Percentiles rank a stretch among this genome's conserved stretches.
Conservation (phyloP, 2,888 invertebrate species). For the Noctua pronuba region DNA sequence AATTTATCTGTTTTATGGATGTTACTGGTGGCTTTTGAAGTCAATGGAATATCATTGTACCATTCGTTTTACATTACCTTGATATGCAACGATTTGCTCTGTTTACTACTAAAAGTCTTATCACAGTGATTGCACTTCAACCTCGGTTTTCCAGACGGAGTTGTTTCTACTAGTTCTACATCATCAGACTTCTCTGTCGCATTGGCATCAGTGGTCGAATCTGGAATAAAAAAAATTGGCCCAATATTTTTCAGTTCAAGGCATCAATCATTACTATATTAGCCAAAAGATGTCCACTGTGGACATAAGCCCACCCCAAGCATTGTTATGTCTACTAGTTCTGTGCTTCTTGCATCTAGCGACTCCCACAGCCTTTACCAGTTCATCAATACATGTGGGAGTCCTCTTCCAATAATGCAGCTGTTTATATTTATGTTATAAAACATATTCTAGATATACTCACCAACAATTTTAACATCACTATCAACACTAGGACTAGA, state of each 20-base stretch:
- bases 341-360: background rate
- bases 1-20: background rate
- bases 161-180: constrained; percentile 49
- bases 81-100: constrained; percentile 91
- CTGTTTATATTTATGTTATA: background rate
- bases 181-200: constrained; percentile 48
- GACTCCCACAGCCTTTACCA: background rate
- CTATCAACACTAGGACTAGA: constrained; percentile 48
- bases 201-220: constrained; percentile 39
- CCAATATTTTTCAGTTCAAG: background rate
- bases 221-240: constrained; percentile 21
- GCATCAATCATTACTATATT: background rate
- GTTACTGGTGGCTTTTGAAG: background rate
- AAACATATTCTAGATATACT: constrained; percentile 21
- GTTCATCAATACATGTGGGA: background rate
- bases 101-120: constrained; percentile 91
- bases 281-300: background rate
- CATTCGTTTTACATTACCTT: constrained; percentile 76
- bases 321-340: background rate
- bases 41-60: background rate
- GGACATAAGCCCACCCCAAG: background rate
- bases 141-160: constrained; percentile 69
- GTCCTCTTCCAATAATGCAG: background rate
- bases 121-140: constrained; percentile 90
- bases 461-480: constrained; percentile 58